Conservation (phyloP, 2,113 vertebrate species). For the Craseonycteris thonglongyai region DNA sequence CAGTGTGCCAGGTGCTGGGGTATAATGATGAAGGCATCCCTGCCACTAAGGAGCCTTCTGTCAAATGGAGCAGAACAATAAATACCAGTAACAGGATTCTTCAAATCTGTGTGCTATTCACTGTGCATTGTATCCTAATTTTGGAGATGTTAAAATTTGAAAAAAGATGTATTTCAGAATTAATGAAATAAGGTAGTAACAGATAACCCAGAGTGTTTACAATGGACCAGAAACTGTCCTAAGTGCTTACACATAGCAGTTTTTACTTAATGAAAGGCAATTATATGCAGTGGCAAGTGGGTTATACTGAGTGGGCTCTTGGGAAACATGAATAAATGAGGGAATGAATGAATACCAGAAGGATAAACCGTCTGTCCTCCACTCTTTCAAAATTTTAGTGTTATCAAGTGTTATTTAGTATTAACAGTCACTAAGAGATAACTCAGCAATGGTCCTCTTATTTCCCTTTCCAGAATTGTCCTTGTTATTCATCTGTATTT, state of each 20-base stretch:
- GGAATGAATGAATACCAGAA: neutral
- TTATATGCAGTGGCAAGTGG: neutral
- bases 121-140: neutral
- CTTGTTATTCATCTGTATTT: neutral
- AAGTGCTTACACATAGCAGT: neutral
- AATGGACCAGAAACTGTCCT: neutral
- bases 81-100: neutral
- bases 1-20: neutral
- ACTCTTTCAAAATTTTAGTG: neutral
- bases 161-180: neutral
- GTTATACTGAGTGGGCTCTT: neutral
- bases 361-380: neutral
- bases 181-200: neutral
- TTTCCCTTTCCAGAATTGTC: neutral
- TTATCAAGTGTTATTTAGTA: neutral
- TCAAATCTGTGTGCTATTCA: neutral
- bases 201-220: neutral
- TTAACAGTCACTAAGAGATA: neutral
- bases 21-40: neutral
- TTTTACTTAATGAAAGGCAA: neutral
- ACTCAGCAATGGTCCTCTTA: neutral
- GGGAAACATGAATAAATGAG: neutral
- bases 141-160: neutral
- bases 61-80: neutral
- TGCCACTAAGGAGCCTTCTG: neutral